Evolutionary conservation across 2,888 invertebrate genomes (phyloP), one percentile per base, ranked within the genome.

Genomic region (Cabera pusaria): DNA sequence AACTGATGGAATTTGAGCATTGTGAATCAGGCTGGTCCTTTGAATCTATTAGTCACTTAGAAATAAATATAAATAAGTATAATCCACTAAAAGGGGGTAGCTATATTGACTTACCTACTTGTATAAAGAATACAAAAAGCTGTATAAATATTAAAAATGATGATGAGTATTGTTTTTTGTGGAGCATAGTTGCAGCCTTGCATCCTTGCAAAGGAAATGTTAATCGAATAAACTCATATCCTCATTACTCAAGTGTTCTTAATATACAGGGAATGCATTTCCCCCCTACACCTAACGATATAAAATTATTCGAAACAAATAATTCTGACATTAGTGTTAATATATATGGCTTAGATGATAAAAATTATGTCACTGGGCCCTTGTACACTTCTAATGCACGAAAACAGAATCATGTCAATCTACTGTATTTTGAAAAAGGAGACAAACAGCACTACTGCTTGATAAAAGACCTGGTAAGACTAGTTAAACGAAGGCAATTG

Each of bases 11-110:
- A 25, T 43, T 40, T 11, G 36, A 44, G 8, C 36, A 47, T n/a
- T 21, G 39, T 24, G 43, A 47, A 33, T 43, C 43, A 16, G 46
- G 46, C 6, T 47, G 48, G 48, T 34, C 44, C 9, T 40, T 25
- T 17, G 8, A n/a, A n/a, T 27, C 29, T 16, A 12, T 44, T 6
- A 44, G 34, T 31, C 40, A 44, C 19, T 23, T 44, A 20, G 44
- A 49, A 21, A 42, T 45, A 6, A 45, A 45, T 28, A 7, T 36
- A 11, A 36, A 36, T 28, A 36, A 36, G 17, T n/a, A n/a, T 23
- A 22, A 11, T 23, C 23, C 28, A 1, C 16, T 28, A 12, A 27
- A 23, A 28, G 28, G 36, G 6, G 36, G 35, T 1, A 10, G 10
- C 2, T 27, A 35, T 7, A 5, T 35, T 16, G 26, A 35, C n/a